Evolutionary conservation across 1,140 invertebrate genomes (phyloP), one percentile per base, ranked within the genome.

Genomic region (Gonatopus flavifemur): DNA sequence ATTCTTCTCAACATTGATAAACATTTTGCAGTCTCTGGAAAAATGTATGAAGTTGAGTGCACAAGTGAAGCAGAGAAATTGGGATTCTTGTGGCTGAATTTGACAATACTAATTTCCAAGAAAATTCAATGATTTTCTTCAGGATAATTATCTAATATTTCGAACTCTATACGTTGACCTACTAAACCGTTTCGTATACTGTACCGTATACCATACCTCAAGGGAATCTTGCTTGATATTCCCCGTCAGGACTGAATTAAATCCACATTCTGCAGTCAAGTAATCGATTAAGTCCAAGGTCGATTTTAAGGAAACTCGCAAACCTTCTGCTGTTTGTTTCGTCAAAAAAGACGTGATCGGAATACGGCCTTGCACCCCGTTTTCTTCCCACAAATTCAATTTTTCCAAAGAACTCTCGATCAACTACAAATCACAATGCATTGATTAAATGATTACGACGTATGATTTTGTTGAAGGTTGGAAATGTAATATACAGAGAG

Each of bases 281-380:
- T 39, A 49, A 6, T 6, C 9, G 33, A 37, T 31, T 18, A 49
- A 28, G 18, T 49, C 46, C 25, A 49, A 31, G 5, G 37, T 39
- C 3, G 46, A 49, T 32, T 2, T 12, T 21, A 40, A 21, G 6
- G 46, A 16, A 7, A 39, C 13, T 40, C 37, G n/a, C 18, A 49
- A 25, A 4, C 46, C 46, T 22, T 9, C 9, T 18, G 46, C 22
- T 6, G 46, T 49, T 7, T 39, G 36, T 5, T 18, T 7, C 12
- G 46, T 48, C 2, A 49, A 15, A 16, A 49, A 49, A 15, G 37
- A 24, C 2, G 37, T 24, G 13, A 3, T 12, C 3, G 35, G 19
- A 1, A 48, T 30, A 15, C 40, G 25, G 3, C 16, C 12, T 13
- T 39, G 38, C 8, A 2, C 8, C 12, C 12, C n/a, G 2, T 25